These are phyloP conservation scores for Vanessa cardui DNA, from an alignment of 2,888 invertebrate species.

Conservation along the genomic window DNA sequence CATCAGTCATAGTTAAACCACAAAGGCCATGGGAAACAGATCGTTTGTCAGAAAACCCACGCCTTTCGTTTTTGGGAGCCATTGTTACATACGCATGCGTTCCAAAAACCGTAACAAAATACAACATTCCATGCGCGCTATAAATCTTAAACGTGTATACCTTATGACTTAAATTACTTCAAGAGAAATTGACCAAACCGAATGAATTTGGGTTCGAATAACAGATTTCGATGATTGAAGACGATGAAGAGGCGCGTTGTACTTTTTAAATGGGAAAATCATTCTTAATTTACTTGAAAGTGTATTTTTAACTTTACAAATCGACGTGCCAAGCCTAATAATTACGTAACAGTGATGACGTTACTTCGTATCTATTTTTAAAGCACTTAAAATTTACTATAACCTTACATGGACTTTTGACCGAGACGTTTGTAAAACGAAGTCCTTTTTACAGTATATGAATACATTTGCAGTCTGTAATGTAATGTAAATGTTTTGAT, in stretches of 20 bases:
- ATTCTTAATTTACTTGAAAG: constrained; percentile 1
- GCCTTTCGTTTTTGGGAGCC: constrained; percentile 44
- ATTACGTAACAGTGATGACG: constrained; percentile 70
- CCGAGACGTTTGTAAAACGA: constrained; percentile 12
- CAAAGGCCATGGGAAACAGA: constrained; percentile 54
- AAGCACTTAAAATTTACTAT: constrained; percentile 50
- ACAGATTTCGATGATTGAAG: neutral
- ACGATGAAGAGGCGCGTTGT: neutral
- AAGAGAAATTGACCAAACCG: neutral
- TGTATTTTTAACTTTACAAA: constrained; percentile 48
- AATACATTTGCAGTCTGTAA: neutral
- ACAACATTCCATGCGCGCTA: constrained; percentile 17
- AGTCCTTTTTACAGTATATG: neutral
- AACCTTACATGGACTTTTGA: constrained; percentile 56
- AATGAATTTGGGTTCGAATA: neutral
- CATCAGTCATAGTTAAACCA: constrained; percentile 68
- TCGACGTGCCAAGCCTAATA: constrained; percentile 59
- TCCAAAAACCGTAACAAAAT: constrained; percentile 28
- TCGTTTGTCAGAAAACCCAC: constrained; percentile 48
- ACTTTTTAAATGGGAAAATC: neutral
- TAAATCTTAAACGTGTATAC: constrained; percentile 28
- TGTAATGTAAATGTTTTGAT: too few species aligned
- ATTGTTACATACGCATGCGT: constrained; percentile 21
- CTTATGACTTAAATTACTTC: neutral
- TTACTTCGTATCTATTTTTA: constrained; percentile 63